A percentile compares a stretch with the other conserved stretches of the same genome.
These are phyloP conservation scores for Vannuccia rotundouncinata DNA, from an alignment of 2,888 invertebrate genomes.

Conservation along the genomic window DNA sequence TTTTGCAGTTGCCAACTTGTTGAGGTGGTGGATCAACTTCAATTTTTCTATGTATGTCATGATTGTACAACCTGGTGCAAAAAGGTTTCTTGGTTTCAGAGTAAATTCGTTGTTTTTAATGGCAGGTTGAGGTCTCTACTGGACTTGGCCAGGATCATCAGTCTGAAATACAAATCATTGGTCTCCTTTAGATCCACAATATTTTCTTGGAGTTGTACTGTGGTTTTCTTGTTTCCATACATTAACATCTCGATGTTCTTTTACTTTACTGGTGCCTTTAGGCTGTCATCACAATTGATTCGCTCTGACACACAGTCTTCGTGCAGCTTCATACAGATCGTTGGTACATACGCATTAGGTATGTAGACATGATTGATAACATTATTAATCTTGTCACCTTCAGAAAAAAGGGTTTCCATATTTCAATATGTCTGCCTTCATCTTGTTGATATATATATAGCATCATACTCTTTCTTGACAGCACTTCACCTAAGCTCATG, in stretches of 20 bases:
- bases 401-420: constrained; percentile 39
- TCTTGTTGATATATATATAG: constrained; percentile 35
- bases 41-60: neutral
- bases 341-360: constrained; percentile 39
- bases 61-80: constrained; percentile 33
- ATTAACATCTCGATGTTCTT: constrained; percentile 38
- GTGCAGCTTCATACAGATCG: constrained; percentile 40
- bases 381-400: constrained; percentile 38
- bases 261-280: constrained; percentile 38
- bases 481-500: constrained; percentile 15
- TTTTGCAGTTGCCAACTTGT: constrained; percentile 19
- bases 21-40: constrained; percentile 29
- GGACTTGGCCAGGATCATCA: constrained; percentile 37
- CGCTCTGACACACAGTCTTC: constrained; percentile 41
- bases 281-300: constrained; percentile 40
- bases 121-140: constrained; percentile 37
- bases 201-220: constrained; percentile 36
- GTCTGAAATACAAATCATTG: constrained; percentile 34
- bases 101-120: constrained; percentile 31
- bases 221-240: constrained; percentile 36
- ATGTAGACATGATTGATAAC: constrained; percentile 40
- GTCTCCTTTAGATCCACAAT: constrained; percentile 39
- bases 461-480: constrained; percentile 38
- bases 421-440: constrained; percentile 35
- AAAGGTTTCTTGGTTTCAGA: constrained; percentile 27